Conservation (phyloP, 23 tunicate species). For the Ciona savignyi region DNA sequence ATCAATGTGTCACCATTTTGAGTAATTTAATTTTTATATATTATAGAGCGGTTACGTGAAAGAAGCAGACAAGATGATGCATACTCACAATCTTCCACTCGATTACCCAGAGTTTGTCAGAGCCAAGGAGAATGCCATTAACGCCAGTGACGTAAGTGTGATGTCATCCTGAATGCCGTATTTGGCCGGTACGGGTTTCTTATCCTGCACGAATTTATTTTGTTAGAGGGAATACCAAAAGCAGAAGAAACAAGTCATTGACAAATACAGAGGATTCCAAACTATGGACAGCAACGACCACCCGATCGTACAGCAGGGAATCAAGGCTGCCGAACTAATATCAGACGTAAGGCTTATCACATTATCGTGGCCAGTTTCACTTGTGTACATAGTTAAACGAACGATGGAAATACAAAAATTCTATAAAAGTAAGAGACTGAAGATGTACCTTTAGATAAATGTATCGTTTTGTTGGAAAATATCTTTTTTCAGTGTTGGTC, state of each 20-base stretch:
- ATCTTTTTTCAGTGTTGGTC: too few relatives aligned
- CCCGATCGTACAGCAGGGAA: slow-evolving; percentile 82
- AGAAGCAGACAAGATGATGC: slow-evolving; percentile 75
- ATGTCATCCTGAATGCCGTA: slow-evolving; percentile 12
- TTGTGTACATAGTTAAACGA: too few relatives aligned
- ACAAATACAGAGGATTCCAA: slow-evolving; percentile 78
- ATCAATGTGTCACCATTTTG: too few relatives aligned
- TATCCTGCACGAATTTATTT: slow-evolving; percentile 14
- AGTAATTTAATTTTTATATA: too few relatives aligned
- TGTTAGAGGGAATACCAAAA: slow-evolving; percentile 67
- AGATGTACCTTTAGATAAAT: too few relatives aligned
- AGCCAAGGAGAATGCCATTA: slow-evolving; percentile 60
- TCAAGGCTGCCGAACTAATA: slow-evolving; percentile 46
- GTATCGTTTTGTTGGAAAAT: too few relatives aligned
- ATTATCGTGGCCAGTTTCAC: too few relatives aligned
- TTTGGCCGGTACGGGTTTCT: not conserved
- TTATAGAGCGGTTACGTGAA: slow-evolving; percentile 50
- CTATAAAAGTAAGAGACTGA: too few relatives aligned
- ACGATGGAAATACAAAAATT: too few relatives aligned
- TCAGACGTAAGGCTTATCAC: slow-evolving; percentile 11
- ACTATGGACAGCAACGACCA: slow-evolving; percentile 88
- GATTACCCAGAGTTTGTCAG: slow-evolving; percentile 81
- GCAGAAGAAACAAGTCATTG: slow-evolving; percentile 60
- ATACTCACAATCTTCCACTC: slow-evolving; percentile 49
- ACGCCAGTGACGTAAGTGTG: slow-evolving; percentile 86